Percentiles rank a stretch among this genome's conserved stretches.
phyloP scores from a whole-genome alignment of 2,797 vertebrate species.

The Lindbergichthys nudifrons region DNA sequence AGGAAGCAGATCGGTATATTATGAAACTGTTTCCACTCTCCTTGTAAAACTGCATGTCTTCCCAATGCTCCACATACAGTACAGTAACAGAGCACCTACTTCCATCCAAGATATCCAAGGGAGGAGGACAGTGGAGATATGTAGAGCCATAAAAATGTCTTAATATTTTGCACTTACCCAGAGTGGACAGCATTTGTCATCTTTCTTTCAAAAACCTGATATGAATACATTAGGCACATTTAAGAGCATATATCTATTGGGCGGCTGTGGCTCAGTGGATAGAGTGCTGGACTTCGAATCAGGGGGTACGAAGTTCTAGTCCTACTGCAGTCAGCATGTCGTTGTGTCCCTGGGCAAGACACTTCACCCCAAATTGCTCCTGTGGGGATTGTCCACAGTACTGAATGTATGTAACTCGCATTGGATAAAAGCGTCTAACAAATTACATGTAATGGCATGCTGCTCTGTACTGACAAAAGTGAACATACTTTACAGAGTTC shows the following conservation, averaged over 20 bases:
- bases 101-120: constrained; percentile 31
- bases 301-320: no score
- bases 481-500: neutral
- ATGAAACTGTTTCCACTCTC: constrained; percentile 59
- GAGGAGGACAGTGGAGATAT: constrained; percentile 42
- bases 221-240: neutral
- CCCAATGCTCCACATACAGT: constrained; percentile 22
- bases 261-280: no score
- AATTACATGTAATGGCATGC: no score
- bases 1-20: constrained; percentile 35
- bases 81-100: constrained; percentile 26
- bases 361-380: no score
- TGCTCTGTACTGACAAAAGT: neutral
- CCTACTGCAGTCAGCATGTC: no score
- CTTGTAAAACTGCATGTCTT: constrained; percentile 23
- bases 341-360: no score
- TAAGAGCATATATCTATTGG: neutral
- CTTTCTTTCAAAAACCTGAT: constrained; percentile 15
- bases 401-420: no score
- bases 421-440: no score
- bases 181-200: constrained; percentile 22
- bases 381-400: no score
- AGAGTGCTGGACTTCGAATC: no score
- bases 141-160: constrained; percentile 43
- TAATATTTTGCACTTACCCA: constrained; percentile 22